A percentile compares a stretch with the other conserved stretches of the same genome.
Conservation (phyloP, 2,888 invertebrate species). For the Drosophila crucigera region DNA sequence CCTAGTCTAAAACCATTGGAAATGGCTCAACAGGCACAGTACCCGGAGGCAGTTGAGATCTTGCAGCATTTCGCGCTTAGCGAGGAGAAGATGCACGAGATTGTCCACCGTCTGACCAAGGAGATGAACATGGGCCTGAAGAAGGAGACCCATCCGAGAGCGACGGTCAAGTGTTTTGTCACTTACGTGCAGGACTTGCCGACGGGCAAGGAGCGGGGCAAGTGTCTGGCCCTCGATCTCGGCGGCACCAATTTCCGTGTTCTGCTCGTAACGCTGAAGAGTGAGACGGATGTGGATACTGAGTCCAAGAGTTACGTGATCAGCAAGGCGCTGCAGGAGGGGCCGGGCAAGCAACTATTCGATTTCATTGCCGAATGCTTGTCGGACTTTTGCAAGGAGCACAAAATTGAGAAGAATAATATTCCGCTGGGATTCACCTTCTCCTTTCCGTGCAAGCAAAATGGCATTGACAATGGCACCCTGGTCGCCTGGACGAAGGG, state of each 20-base stretch:
- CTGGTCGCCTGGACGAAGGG: conserved; percentile 98
- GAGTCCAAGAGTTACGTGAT: conserved; percentile 97
- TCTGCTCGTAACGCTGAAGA: conserved; percentile 91
- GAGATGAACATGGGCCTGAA: conserved; percentile 92
- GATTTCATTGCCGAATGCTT: conserved; percentile 97
- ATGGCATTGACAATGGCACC: conserved; percentile 92
- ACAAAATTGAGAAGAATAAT: conserved; percentile 88
- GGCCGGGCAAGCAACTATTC: conserved; percentile 93
- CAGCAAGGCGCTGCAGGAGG: conserved; percentile 94
- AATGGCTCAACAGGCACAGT: conserved; percentile 86
- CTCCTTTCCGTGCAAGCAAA: conserved; percentile 95
- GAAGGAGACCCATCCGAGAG: conserved; percentile 89
- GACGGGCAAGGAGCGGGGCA: conserved; percentile 95
- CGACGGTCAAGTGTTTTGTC: conserved; percentile 96
- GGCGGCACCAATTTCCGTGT: conserved; percentile 99
- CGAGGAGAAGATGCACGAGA: conserved; percentile 90
- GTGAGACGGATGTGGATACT: conserved; percentile 93
- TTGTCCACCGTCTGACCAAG: conserved; percentile 90
- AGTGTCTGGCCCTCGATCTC: conserved; percentile 97
- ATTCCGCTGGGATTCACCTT: conserved; percentile 97
- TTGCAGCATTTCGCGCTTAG: conserved; percentile 88
- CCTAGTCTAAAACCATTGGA: conserved; percentile 90
- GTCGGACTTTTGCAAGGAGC: conserved; percentile 92
- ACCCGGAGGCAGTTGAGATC: conserved; percentile 91
- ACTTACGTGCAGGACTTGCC: conserved; percentile 97